Base-by-base conservation (phyloP, 2,888 invertebrate species). In the Pantelozetes paolii region DNA sequence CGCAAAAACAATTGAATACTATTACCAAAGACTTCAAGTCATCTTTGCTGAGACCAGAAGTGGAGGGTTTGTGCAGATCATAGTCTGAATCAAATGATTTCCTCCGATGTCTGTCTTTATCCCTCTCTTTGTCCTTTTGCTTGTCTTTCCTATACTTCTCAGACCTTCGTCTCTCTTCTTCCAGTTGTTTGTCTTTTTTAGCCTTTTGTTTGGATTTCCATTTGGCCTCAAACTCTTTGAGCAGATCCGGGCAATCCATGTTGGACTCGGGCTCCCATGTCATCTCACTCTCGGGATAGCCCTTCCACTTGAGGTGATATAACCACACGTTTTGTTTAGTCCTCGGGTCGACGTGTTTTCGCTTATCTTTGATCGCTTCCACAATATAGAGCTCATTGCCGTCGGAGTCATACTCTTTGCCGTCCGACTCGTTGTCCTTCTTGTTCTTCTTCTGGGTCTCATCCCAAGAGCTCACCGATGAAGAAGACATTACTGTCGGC, bases 301-400 rank as follows among this genome's bases (percentile, higher is more conserved):
- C 64, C 20, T 64, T 36, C 64, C 64, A 64, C n/a, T 64, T 64
- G 36, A 64, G 32, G 18, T 62, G 30, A 62, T 62, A 62, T 59
- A 59, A 59, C 57, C 57, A 59, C 5, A 26, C 15, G 28, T 5
- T 3, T 13, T 5, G 20, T 8, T 26, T 26, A 1, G 20, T 30
- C 26, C 8, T 30, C 2, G 23, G 9, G 3, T 30, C 30, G 30
- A 6, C 5, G 2, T 11, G 30, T 6, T 1, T 62, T 9, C 62
- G 5, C 23, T 54, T 62, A 30, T 62, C 62, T 6, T 6, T 11
- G 18, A 62, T 62, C 9, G 28, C 30, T 30, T 62, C 62, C 23
- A 62, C 62, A 1, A 62, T 32, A 62, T 62, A 62, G 30, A 30
- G 2, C 26, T 62, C 62, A 28, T 62, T 30, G 5, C 30, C 62